Evolutionary conservation across 1,140 invertebrate species (phyloP).

Genomic region (Drosophila rhopaloa): DNA sequence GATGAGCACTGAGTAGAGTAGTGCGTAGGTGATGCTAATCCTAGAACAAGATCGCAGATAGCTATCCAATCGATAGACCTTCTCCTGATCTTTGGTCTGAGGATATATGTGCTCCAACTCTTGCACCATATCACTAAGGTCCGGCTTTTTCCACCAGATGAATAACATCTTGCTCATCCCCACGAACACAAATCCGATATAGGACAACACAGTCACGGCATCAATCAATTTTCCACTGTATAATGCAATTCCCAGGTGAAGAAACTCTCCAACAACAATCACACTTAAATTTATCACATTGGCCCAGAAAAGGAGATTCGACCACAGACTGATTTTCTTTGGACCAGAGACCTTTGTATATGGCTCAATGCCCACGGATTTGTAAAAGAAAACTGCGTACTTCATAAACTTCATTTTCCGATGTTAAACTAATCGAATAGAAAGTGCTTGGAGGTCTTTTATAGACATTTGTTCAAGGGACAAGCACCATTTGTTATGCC

Average conservation of each 20-base stretch:
- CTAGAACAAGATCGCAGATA: constrained; percentile 50
- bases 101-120: constrained; percentile 65
- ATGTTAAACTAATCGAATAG: constrained; percentile 9
- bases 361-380: constrained; percentile 54
- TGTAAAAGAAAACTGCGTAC: constrained; percentile 68
- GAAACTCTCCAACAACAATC: constrained; percentile 30
- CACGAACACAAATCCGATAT: constrained; percentile 71
- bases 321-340: constrained; percentile 3
- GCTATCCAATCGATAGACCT: constrained; percentile 35
- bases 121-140: constrained; percentile 48
- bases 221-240: constrained; percentile 41
- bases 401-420: constrained; percentile 58
- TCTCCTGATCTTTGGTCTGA: constrained; percentile 16
- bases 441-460: not conserved
- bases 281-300: constrained; percentile 55
- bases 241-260: constrained; percentile 51
- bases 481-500: constrained; percentile 34
- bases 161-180: constrained; percentile 68
- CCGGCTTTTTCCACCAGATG: constrained; percentile 57
- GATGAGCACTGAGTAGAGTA: constrained; percentile 68
- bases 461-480: not conserved
- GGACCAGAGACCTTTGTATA: constrained; percentile 25
- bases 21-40: constrained; percentile 58
- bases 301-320: constrained; percentile 49
- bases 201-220: constrained; percentile 66